These are phyloP conservation scores for Cephus sareptanus DNA, from an alignment of 2,888 invertebrate species.

Conservation along the genomic window DNA sequence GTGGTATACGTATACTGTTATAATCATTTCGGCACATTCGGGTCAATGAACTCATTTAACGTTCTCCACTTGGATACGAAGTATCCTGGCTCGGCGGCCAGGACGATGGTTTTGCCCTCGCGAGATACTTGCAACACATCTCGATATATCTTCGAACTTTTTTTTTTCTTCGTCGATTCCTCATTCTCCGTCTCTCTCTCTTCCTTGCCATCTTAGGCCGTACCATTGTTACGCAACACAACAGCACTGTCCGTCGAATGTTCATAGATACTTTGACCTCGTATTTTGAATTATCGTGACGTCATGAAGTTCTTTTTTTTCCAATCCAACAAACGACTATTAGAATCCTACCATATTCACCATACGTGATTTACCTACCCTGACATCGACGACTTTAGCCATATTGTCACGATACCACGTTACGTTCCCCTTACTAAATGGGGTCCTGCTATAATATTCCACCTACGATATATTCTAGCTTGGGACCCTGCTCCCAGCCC, in stretches of 20 bases:
- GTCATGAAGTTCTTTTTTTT: background rate
- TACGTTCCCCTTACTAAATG: background rate
- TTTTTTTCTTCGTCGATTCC: background rate
- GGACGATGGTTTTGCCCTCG: background rate
- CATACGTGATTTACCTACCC: background rate
- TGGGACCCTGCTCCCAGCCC: background rate
- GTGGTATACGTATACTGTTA: constrained; percentile 20
- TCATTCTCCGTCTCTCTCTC: background rate
- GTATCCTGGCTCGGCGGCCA: background rate
- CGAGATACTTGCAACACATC: background rate
- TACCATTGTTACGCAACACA: background rate
- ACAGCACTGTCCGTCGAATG: background rate
- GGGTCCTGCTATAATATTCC: background rate
- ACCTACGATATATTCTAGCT: background rate
- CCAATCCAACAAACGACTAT: background rate
- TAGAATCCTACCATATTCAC: background rate
- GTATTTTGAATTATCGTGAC: background rate
- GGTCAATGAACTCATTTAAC: constrained; percentile 22
- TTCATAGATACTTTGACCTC: background rate
- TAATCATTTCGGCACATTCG: constrained; percentile 25
- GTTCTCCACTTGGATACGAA: background rate
- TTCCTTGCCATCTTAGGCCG: background rate
- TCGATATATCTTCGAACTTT: background rate
- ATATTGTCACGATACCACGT: background rate
- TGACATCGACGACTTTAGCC: background rate